phyloP scores from a whole-genome alignment of 2,797 vertebrate genomes.

The Trichosurus vulpecula region DNA sequence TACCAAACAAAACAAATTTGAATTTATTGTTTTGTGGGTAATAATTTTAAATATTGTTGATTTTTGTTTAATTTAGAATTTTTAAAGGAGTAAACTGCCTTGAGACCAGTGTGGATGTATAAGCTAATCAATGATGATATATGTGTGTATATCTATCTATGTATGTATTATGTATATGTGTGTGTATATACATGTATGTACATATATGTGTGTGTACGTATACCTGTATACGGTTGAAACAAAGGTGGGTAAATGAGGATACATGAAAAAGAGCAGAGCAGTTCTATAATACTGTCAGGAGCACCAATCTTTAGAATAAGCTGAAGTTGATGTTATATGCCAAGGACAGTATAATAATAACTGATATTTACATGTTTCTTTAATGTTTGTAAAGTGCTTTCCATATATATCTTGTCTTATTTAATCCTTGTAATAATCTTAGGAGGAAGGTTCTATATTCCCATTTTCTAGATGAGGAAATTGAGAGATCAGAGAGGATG shows the following conservation, averaged over 20 bases:
- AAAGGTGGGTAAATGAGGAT: too few relatives aligned
- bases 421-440: background rate
- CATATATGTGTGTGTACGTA: too few relatives aligned
- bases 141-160: too few relatives aligned
- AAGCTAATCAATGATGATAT: background rate
- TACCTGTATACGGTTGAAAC: too few relatives aligned
- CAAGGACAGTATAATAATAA: background rate
- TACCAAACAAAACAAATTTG: background rate
- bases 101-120: background rate
- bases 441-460: background rate
- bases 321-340: background rate
- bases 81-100: background rate
- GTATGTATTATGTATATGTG: too few relatives aligned
- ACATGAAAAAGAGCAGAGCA: too few relatives aligned
- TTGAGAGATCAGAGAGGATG: background rate
- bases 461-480: background rate
- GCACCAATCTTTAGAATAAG: too few relatives aligned
- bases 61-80: background rate
- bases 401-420: background rate
- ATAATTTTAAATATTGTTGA: background rate
- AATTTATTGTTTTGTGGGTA: background rate
- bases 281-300: too few relatives aligned
- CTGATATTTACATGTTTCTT: background rate
- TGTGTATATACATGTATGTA: too few relatives aligned
- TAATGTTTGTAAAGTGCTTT: background rate